Percentiles rank a stretch among this genome's conserved stretches.
phyloP scores from a whole-genome alignment of 2,797 vertebrate genomes.

The Carapus acus region DNA sequence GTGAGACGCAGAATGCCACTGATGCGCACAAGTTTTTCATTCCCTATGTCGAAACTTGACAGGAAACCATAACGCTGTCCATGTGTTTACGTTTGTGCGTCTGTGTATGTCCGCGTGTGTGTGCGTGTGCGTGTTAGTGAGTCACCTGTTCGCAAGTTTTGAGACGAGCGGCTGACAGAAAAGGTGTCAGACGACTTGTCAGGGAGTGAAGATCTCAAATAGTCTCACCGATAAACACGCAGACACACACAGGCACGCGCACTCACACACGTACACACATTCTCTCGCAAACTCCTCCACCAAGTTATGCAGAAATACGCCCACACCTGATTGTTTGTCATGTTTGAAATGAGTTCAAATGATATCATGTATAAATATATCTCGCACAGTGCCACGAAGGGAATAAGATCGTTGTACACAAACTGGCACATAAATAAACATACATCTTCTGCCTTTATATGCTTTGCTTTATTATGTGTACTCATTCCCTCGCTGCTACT shows the following conservation, averaged over 20 bases:
- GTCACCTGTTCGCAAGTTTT: slow-evolving; percentile 27
- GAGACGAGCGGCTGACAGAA: slow-evolving; percentile 6
- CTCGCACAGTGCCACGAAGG: no score
- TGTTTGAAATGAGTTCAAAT: no score
- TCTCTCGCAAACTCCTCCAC: no score
- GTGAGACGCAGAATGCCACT: no score
- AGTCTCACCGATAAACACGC: neutral
- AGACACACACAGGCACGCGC: neutral
- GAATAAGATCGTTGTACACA: neutral
- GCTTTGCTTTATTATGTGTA: no score
- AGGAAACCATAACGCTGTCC: no score
- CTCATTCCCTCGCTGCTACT: no score
- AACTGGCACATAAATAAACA: neutral
- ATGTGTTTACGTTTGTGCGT: neutral
- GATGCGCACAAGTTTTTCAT: no score
- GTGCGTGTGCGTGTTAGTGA: neutral
- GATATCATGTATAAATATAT: no score
- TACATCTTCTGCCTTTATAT: no score
- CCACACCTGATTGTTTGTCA: no score
- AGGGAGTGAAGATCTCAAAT: slow-evolving; percentile 33
- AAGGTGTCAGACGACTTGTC: slow-evolving; percentile 49
- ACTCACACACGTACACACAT: neutral
- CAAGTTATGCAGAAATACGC: no score
- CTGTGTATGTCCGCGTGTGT: slow-evolving; percentile 2
- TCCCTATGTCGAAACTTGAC: neutral